Percentiles rank a stretch among this genome's conserved stretches.
These are phyloP conservation scores for Maniola jurtina DNA, from an alignment of 1,140 invertebrate genomes.

Conservation along the genomic window DNA sequence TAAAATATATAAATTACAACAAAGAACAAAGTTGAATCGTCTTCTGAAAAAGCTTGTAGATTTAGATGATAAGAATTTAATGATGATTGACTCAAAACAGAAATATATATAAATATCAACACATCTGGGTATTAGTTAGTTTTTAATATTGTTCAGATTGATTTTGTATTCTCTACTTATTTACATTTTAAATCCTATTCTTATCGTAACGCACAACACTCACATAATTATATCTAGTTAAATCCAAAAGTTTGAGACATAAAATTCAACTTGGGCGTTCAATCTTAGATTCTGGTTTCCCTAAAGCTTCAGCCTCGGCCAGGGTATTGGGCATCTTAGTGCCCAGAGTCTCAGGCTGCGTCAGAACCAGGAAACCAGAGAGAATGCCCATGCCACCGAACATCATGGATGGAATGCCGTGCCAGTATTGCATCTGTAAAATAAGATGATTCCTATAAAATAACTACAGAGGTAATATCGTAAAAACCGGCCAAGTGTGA, in stretches of 20 bases:
- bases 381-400: slow-evolving; percentile 82
- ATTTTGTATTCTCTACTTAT: too few relatives aligned
- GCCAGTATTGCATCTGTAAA: slow-evolving; percentile 61
- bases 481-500: too few relatives aligned
- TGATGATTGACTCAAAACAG: too few relatives aligned
- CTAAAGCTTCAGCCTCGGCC: slow-evolving; percentile 82
- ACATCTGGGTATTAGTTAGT: too few relatives aligned
- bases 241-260: background rate
- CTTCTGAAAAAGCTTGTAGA: too few relatives aligned
- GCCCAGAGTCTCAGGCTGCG: slow-evolving; percentile 85
- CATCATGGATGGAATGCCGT: slow-evolving; percentile 81
- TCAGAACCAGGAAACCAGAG: slow-evolving; percentile 79
- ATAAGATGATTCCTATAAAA: slow-evolving; percentile 1
- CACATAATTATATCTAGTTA: background rate
- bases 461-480: background rate
- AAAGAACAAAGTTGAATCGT: too few relatives aligned
- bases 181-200: background rate
- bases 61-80: too few relatives aligned
- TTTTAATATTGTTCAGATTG: too few relatives aligned
- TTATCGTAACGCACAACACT: background rate
- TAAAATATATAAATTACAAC: too few relatives aligned
- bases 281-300: slow-evolving; percentile 8
- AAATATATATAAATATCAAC: too few relatives aligned
- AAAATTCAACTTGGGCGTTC: background rate
- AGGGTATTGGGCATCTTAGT: slow-evolving; percentile 85